A percentile compares a stretch with the other conserved stretches of the same genome.
Conservation (phyloP, 1,140 invertebrate genomes). For the Meteorus sp. region DNA sequence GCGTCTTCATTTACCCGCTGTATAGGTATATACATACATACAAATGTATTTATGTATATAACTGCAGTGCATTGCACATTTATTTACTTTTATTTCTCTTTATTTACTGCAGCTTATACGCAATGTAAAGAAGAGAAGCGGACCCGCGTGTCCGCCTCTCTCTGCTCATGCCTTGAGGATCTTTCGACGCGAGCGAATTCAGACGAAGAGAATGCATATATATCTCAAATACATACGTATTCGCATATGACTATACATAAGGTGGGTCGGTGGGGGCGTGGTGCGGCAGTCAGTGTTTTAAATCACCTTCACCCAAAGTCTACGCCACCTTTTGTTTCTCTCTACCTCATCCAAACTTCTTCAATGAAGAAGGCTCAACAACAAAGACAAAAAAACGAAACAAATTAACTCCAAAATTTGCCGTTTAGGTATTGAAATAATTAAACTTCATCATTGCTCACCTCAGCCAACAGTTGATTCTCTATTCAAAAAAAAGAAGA, state of each 20-base stretch:
- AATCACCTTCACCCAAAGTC: constrained; percentile 43
- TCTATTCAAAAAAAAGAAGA: no score
- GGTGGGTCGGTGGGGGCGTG: constrained; percentile 33
- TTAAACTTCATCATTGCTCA: no score
- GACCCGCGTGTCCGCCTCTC: constrained; percentile 37
- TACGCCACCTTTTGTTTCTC: not conserved
- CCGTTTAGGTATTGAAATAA: no score
- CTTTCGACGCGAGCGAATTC: constrained; percentile 19
- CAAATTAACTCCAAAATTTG: no score
- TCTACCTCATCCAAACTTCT: no score
- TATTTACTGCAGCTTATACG: not conserved
- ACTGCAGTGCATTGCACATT: constrained; percentile 39
- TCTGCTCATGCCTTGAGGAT: constrained; percentile 38
- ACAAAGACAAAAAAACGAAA: no score
- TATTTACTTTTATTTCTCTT: constrained; percentile 16
- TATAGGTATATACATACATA: constrained; percentile 2
- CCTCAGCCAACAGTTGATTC: no score
- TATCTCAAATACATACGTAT: constrained; percentile 1
- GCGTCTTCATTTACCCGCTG: constrained; percentile 52
- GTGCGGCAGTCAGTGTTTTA: constrained; percentile 44
- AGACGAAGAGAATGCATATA: not conserved
- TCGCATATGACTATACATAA: not conserved
- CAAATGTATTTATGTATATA: constrained; percentile 21
- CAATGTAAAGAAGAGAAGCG: constrained; percentile 15
- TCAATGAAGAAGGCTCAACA: no score